phyloP scores from a whole-genome alignment of 2,113 vertebrate species.

The Ciconia boyciana region DNA sequence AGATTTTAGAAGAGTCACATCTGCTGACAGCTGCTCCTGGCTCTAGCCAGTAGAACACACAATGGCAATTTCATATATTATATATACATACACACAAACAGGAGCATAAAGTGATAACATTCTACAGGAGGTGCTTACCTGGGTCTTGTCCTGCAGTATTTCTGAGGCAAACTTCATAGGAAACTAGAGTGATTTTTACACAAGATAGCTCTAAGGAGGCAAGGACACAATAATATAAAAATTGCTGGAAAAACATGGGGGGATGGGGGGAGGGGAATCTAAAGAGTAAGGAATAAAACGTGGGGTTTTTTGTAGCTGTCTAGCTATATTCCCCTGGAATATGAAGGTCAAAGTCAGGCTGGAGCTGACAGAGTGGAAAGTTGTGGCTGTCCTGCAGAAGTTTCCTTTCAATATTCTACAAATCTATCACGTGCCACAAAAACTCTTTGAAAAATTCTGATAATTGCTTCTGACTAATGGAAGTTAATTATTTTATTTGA shows the following conservation, averaged over 20 bases:
- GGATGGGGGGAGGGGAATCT: not conserved
- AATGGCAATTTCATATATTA: not conserved
- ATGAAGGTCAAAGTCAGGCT: not conserved
- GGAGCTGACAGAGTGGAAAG: not conserved
- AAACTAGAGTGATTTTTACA: not conserved
- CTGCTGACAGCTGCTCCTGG: not conserved
- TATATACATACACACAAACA: not conserved
- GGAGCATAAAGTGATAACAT: not conserved
- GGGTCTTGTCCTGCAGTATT: not conserved
- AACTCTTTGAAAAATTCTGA: not conserved
- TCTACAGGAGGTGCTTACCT: not conserved
- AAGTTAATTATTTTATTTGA: not conserved
- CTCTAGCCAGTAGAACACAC: not conserved
- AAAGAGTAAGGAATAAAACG: not conserved
- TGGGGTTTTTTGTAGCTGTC: not conserved
- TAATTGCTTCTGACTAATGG: not conserved
- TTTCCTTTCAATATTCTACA: not conserved
- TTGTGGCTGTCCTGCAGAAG: not conserved
- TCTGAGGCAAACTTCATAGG: not conserved
- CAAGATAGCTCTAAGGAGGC: not conserved
- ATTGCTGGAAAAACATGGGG: not conserved
- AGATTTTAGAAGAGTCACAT: not conserved
- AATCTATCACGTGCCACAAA: not conserved
- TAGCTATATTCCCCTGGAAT: not conserved
- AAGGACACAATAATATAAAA: slow-evolving; percentile 7